These are phyloP conservation scores for Acleris holmiana DNA, from an alignment of 2,888 invertebrate genomes.

Conservation along the genomic window DNA sequence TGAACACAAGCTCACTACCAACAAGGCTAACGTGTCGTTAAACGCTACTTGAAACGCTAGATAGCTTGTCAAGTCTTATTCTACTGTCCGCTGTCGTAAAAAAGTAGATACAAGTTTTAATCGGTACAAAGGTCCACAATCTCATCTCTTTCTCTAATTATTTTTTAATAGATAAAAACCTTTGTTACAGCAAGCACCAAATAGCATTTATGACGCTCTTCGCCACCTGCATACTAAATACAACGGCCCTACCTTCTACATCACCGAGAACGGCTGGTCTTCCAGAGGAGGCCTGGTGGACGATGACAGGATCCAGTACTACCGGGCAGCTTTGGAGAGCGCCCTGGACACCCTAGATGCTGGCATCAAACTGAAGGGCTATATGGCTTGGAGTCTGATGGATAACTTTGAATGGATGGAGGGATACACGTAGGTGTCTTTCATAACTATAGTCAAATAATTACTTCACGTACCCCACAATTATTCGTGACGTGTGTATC, in stretches of 20 bases:
- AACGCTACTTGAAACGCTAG: too few species aligned
- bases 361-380: slow-evolving; percentile 77
- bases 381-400: slow-evolving; percentile 86
- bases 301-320: slow-evolving; percentile 69
- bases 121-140: too few species aligned
- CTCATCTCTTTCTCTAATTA: too few species aligned
- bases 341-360: slow-evolving; percentile 70
- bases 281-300: slow-evolving; percentile 66
- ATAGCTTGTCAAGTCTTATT: too few species aligned
- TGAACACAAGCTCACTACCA: too few species aligned
- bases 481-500: too few species aligned
- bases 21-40: too few species aligned
- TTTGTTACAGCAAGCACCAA: slow-evolving; percentile 73
- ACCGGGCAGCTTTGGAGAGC: slow-evolving; percentile 70
- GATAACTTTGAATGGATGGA: slow-evolving; percentile 87
- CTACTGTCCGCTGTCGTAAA: neutral
- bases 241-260: slow-evolving; percentile 79
- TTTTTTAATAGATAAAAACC: neutral
- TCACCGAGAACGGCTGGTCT: slow-evolving; percentile 86
- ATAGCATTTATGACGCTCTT: slow-evolving; percentile 83
- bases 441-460: too few species aligned
- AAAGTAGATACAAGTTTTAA: neutral
- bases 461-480: too few species aligned
- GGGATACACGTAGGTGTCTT: slow-evolving; percentile 79
- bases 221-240: slow-evolving; percentile 76